Evolutionary conservation across 2,888 invertebrate genomes (phyloP).

Genomic region (Hyposoter dolosus): DNA sequence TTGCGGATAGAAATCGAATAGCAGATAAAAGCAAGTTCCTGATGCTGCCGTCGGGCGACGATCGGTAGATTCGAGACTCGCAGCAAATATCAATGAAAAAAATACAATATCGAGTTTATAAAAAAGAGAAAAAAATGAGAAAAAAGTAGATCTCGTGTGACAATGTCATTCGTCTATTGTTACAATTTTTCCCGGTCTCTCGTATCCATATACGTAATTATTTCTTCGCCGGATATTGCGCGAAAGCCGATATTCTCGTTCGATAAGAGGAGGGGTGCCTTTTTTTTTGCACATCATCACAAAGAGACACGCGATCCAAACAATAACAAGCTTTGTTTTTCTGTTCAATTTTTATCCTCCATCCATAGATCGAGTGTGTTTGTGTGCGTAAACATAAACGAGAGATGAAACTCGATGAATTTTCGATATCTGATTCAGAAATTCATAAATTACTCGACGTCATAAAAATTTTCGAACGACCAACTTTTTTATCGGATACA

Average conservation of each 20-base stretch:
- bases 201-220: constrained; percentile 28
- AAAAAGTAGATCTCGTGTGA: constrained; percentile 38
- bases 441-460: constrained; percentile 26
- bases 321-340: constrained; percentile 68
- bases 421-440: constrained; percentile 40
- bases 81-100: constrained; percentile 37
- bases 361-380: neutral
- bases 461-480: constrained; percentile 8
- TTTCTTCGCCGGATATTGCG: constrained; percentile 63
- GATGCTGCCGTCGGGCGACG: constrained; percentile 44
- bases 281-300: neutral
- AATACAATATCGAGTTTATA: neutral
- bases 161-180: constrained; percentile 36
- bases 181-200: constrained; percentile 66
- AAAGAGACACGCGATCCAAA: constrained; percentile 69
- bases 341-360: constrained; percentile 50
- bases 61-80: constrained; percentile 10
- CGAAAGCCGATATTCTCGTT: constrained; percentile 74
- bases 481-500: neutral
- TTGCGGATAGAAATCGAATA: neutral
- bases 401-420: constrained; percentile 56
- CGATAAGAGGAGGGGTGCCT: constrained; percentile 48
- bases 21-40: neutral
- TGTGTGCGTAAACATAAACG: constrained; percentile 4
- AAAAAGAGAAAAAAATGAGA: constrained; percentile 19